phyloP scores from a whole-genome alignment of 2,888 invertebrate genomes.

The Diarsia mendica region DNA sequence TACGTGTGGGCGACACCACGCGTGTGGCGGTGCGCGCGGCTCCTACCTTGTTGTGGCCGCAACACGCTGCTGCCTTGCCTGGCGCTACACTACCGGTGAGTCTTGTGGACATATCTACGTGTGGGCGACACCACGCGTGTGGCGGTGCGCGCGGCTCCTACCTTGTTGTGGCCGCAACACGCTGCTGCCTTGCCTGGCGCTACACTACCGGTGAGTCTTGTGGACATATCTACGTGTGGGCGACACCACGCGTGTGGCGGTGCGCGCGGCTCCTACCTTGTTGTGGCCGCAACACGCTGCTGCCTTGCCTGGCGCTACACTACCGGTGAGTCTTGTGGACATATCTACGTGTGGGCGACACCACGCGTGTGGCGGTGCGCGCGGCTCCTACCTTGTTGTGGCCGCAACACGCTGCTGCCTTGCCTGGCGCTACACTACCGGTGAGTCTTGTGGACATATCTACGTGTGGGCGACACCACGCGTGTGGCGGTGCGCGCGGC shows the following conservation, averaged over 20 bases:
- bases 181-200: constrained; percentile 78
- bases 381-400: constrained; percentile 83
- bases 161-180: constrained; percentile 79
- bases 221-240: constrained; percentile 70
- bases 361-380: constrained; percentile 79
- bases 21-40: constrained; percentile 83
- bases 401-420: constrained; percentile 79
- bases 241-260: constrained; percentile 79
- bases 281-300: constrained; percentile 82
- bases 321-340: constrained; percentile 76
- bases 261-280: constrained; percentile 82
- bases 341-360: constrained; percentile 76
- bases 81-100: constrained; percentile 79
- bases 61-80: constrained; percentile 75
- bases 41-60: constrained; percentile 82
- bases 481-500: constrained; percentile 83
- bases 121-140: constrained; percentile 79
- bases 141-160: constrained; percentile 82
- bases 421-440: constrained; percentile 78
- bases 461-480: constrained; percentile 77
- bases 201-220: constrained; percentile 77
- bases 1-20: constrained; percentile 77
- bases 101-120: constrained; percentile 61
- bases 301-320: constrained; percentile 73
- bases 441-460: constrained; percentile 68